Conservation (phyloP, 2,113 vertebrate species). For the Patagioenas fasciata region DNA sequence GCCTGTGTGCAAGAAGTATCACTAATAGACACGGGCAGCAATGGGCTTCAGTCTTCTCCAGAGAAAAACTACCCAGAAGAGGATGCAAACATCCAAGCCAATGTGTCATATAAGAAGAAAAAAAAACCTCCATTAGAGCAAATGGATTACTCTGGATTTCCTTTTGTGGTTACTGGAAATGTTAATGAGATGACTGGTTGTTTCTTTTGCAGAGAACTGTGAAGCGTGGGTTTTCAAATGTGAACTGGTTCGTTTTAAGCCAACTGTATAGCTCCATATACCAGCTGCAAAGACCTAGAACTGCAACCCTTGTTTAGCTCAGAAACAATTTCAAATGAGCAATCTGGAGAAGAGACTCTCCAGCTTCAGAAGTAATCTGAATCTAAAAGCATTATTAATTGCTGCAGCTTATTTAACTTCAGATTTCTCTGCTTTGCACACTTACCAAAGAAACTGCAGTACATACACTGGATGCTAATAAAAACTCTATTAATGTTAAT, state of each 20-base stretch:
- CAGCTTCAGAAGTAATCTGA: constrained; percentile 19
- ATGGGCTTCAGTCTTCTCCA: background rate
- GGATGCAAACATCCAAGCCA: background rate
- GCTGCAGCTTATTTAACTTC: constrained; percentile 11
- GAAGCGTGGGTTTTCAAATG: background rate
- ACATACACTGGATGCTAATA: constrained; percentile 15
- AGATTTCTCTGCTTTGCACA: constrained; percentile 8
- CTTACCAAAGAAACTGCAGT: constrained; percentile 9
- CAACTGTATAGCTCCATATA: background rate
- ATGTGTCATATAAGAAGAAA: background rate
- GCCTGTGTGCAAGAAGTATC: background rate
- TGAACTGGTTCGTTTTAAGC: background rate
- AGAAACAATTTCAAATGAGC: constrained; percentile 17
- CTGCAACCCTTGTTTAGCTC: background rate
- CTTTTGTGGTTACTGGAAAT: constrained; percentile 3
- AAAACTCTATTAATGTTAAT: constrained; percentile 13
- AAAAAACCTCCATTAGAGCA: background rate
- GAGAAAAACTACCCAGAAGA: background rate
- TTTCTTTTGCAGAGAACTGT: constrained; percentile 18
- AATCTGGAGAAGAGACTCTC: background rate
- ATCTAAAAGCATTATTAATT: constrained; percentile 35
- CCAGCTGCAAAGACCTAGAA: background rate
- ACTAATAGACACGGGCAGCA: background rate
- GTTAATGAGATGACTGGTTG: background rate
- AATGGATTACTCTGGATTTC: constrained; percentile 2